A percentile compares a stretch with the other conserved stretches of the same genome.
Evolutionary conservation across 2,888 invertebrate genomes (phyloP).

Genomic region (Ceraclea dissimilis): DNA sequence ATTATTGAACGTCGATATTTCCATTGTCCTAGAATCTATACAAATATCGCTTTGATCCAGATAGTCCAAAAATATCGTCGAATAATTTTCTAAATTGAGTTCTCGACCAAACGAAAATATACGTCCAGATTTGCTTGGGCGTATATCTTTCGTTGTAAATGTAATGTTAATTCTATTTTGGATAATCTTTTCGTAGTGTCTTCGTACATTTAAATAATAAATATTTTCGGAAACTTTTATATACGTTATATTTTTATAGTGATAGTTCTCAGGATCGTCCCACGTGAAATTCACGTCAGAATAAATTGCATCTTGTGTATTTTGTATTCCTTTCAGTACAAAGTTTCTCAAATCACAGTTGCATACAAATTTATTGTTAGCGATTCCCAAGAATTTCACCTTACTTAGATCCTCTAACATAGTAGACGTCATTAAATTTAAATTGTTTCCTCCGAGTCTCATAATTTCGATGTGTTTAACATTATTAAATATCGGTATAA

Average conservation of each 20-base stretch:
- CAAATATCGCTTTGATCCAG: constrained; percentile 34
- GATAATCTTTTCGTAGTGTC: background rate
- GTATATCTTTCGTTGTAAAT: background rate
- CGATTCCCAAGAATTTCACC: constrained; percentile 43
- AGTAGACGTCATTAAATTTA: constrained; percentile 47
- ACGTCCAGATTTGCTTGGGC: background rate
- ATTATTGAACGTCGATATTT: constrained; percentile 4
- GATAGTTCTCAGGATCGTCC: background rate
- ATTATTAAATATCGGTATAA: constrained; percentile 34
- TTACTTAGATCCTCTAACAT: constrained; percentile 50
- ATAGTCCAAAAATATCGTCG: constrained; percentile 35
- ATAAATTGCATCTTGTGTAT: constrained; percentile 16
- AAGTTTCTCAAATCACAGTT: constrained; percentile 49
- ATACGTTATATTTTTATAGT: background rate
- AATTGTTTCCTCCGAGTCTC: constrained; percentile 45
- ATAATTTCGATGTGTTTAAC: constrained; percentile 40
- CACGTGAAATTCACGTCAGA: background rate
- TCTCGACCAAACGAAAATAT: background rate
- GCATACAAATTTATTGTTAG: constrained; percentile 53
- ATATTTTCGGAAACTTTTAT: background rate
- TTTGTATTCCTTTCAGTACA: constrained; percentile 31
- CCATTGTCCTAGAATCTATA: constrained; percentile 32
- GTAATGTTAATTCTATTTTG: background rate
- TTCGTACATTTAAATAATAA: background rate
- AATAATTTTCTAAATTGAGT: constrained; percentile 19